phyloP scores from a whole-genome alignment of 1,140 invertebrate genomes.

The Drosophila saltans region DNA sequence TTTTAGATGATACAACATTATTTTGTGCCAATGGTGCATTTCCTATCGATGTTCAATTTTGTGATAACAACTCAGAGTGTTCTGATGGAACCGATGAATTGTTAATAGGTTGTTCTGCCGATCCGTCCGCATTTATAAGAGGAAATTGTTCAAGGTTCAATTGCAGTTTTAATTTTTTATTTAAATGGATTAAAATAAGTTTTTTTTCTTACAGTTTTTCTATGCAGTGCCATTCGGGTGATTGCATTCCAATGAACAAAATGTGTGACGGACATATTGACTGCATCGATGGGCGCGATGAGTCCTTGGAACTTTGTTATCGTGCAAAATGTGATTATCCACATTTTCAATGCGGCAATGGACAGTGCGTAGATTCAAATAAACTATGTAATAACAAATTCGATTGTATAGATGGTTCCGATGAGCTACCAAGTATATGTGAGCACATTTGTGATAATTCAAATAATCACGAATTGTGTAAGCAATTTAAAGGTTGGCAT shows the following conservation, averaged over 20 bases:
- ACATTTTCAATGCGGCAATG: constrained; percentile 34
- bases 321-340: no score
- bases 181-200: no score
- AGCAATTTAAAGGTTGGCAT: background rate
- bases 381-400: constrained; percentile 13
- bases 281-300: constrained; percentile 38
- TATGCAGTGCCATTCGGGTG: background rate
- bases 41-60: background rate
- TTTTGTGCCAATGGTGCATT: constrained; percentile 18
- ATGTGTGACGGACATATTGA: constrained; percentile 22
- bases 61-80: background rate
- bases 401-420: constrained; percentile 43
- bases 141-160: background rate
- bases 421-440: constrained; percentile 14
- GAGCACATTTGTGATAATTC: no score
- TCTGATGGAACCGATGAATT: constrained; percentile 29
- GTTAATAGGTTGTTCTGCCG: background rate
- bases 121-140: rapidly evolving
- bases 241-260: background rate
- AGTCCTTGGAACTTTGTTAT: constrained; percentile 21
- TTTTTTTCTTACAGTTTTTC: constrained; percentile 3
- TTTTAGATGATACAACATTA: background rate
- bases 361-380: background rate
- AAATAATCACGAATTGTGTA: no score
- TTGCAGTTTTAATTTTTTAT: no score